phyloP scores from a whole-genome alignment of 2,888 invertebrate species.

The Metopia argyrocephala region DNA sequence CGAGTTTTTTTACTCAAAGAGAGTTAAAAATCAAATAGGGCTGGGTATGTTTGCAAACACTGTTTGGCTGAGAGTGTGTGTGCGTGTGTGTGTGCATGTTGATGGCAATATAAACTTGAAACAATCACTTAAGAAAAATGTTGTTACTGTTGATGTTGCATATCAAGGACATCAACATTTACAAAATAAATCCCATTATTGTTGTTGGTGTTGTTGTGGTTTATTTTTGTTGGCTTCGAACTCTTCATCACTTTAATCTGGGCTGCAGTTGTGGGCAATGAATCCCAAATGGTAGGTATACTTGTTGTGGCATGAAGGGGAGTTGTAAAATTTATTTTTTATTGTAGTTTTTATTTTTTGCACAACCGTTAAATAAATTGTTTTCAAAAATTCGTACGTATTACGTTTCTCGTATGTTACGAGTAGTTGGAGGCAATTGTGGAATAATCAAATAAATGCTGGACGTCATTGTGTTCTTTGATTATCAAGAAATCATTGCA shows the following conservation, averaged over 20 bases:
- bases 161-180: constrained; percentile 47
- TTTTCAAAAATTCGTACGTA: no score
- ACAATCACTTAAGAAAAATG: constrained; percentile 43
- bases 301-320: no score
- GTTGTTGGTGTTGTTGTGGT: constrained; percentile 12
- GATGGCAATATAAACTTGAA: constrained; percentile 21
- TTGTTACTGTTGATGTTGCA: constrained; percentile 13
- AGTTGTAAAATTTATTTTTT: no score
- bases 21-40: background rate
- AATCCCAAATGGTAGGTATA: no score
- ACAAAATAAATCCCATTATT: constrained; percentile 3
- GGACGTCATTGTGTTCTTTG: no score
- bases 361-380: no score
- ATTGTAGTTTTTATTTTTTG: no score
- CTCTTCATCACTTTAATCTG: background rate
- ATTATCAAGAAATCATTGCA: no score
- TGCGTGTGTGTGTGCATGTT: background rate
- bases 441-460: no score
- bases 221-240: constrained; percentile 10
- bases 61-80: background rate
- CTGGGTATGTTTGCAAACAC: background rate
- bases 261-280: no score
- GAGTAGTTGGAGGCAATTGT: no score
- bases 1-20: background rate
- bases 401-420: no score